A percentile compares a stretch with the other conserved stretches of the same genome.
phyloP scores from a whole-genome alignment of 2,113 vertebrate genomes.

The Solea solea region DNA sequence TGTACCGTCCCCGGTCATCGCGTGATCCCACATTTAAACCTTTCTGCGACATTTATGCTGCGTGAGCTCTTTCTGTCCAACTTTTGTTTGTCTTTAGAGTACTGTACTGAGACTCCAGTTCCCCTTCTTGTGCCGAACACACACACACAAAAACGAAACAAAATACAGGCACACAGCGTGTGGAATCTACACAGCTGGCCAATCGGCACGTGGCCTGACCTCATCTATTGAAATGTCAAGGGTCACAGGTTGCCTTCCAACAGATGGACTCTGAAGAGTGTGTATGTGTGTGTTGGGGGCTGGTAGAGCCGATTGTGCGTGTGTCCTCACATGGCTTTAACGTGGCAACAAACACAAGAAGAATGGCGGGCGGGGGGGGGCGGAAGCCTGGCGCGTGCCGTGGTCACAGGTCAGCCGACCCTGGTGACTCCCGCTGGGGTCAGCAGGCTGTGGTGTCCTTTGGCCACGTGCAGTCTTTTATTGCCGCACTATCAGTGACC shows the following conservation, averaged over 20 bases:
- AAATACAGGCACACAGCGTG: conserved; percentile 9
- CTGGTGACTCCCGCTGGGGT: conserved; percentile 41
- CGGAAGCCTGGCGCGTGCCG: conserved; percentile 64
- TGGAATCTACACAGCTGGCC: conserved; percentile 50
- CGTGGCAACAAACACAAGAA: conserved; percentile 51
- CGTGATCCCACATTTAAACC: conserved; percentile 1
- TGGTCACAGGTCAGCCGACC: conserved; percentile 70
- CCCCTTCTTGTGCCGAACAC: conserved; percentile 13
- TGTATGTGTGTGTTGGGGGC: conserved; percentile 11
- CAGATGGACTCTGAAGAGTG: conserved; percentile 64
- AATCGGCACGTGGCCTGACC: conserved; percentile 47
- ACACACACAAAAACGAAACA: conserved; percentile 21
- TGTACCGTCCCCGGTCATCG: not conserved
- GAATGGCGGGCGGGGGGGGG: conserved; percentile 16
- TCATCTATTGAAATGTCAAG: conserved; percentile 45
- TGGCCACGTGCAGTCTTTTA: conserved; percentile 41
- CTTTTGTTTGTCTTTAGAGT: conserved; percentile 20
- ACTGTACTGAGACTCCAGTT: not conserved
- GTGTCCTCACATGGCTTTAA: conserved; percentile 55
- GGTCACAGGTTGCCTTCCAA: conserved; percentile 69
- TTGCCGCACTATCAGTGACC: conserved; percentile 43
- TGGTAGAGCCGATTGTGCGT: conserved; percentile 38
- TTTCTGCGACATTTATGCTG: conserved; percentile 44
- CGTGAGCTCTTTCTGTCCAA: conserved; percentile 18
- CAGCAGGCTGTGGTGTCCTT: conserved; percentile 24